Conservation (phyloP, 2,797 vertebrate species). For the Agapornis canus region DNA sequence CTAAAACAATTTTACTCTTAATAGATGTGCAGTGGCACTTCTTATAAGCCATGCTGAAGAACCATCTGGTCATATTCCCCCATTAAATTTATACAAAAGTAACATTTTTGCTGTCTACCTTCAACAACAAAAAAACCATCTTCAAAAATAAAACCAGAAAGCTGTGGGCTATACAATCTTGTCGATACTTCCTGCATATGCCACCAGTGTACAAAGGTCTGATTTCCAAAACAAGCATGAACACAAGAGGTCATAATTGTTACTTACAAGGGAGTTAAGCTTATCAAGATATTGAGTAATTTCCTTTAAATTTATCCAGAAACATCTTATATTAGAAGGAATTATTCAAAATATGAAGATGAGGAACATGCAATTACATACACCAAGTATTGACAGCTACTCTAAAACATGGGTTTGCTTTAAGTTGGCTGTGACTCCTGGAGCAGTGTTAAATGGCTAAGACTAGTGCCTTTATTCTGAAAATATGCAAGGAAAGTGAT, state of each 20-base stretch:
- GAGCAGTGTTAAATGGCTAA: not conserved
- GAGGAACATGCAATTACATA: not conserved
- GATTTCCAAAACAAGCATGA: not conserved
- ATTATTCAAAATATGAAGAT: not conserved
- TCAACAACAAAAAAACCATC: not conserved
- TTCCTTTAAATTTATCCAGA: not conserved
- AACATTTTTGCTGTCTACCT: not conserved
- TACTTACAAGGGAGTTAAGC: not conserved
- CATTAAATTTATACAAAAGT: not conserved
- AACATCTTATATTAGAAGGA: not conserved
- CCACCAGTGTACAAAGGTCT: not conserved
- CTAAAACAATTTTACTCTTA: not conserved
- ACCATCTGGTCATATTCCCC: not conserved
- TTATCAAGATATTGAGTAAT: not conserved
- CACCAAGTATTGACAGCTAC: not conserved
- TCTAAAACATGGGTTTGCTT: not conserved
- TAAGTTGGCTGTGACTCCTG: not conserved
- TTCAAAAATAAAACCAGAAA: not conserved
- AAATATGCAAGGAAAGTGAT: not conserved
- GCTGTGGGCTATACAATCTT: not conserved
- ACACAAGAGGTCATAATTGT: not conserved
- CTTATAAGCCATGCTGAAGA: not conserved
- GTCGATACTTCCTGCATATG: not conserved
- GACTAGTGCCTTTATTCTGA: not conserved
- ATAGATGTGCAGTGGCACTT: not conserved